Evolutionary conservation across 1,140 invertebrate genomes (phyloP).

Genomic region (Ceratitis capitata): DNA sequence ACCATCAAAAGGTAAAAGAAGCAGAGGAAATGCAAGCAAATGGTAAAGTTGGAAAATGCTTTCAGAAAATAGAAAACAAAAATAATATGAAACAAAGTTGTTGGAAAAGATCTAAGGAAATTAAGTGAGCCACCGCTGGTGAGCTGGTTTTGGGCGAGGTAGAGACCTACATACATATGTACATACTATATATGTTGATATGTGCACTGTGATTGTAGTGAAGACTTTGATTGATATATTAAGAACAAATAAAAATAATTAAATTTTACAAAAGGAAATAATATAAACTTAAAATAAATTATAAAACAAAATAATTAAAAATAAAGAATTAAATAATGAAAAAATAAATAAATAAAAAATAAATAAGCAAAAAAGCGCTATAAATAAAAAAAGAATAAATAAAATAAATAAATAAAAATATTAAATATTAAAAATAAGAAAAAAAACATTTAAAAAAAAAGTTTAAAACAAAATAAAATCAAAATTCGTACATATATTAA

Average conservation of each 20-base stretch:
- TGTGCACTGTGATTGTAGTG: too few species aligned
- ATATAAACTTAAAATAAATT: background rate
- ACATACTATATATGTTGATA: background rate
- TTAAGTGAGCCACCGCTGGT: conserved; percentile 20
- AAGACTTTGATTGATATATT: too few species aligned
- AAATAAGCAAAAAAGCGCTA: background rate
- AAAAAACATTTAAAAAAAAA: background rate
- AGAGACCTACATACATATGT: background rate
- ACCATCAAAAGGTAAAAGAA: background rate
- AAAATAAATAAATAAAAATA: background rate
- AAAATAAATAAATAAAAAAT: background rate
- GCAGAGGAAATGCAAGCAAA: background rate
- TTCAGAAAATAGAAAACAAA: background rate
- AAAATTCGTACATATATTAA: too few species aligned
- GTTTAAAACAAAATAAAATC: conserved; percentile 7
- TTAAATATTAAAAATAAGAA: background rate
- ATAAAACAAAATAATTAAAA: background rate
- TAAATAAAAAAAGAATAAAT: background rate
- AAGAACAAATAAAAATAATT: too few species aligned
- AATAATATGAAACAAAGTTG: background rate
- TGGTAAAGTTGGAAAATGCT: background rate
- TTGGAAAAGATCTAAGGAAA: background rate
- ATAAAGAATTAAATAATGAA: background rate
- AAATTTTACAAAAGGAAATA: too few species aligned
- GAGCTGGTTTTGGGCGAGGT: background rate